Evolutionary conservation across 2,888 invertebrate genomes (phyloP).

Genomic region (Neelides folsomi): DNA sequence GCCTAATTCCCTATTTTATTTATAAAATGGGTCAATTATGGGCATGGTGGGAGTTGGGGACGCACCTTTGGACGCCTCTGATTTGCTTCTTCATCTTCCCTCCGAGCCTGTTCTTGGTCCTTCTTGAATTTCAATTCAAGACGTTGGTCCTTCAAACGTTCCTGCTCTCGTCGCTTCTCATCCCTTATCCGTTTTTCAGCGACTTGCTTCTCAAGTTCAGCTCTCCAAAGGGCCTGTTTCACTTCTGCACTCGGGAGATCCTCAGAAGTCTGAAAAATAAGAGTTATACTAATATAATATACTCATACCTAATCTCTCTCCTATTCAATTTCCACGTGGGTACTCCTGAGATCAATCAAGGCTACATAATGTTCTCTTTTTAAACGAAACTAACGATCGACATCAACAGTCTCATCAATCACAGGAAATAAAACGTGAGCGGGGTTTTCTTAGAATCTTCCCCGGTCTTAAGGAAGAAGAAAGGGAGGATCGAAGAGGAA

Average conservation of each 20-base stretch:
- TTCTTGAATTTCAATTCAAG: constrained; percentile 20
- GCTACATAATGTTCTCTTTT: no score
- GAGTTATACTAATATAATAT: background rate
- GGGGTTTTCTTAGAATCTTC: no score
- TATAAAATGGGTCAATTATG: no score
- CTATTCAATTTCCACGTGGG: background rate
- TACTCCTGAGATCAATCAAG: no score
- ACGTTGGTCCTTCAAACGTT: constrained; percentile 17
- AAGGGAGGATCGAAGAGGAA: no score
- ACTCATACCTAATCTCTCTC: background rate
- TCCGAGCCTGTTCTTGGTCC: constrained; percentile 17
- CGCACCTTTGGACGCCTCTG: background rate
- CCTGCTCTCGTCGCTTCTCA: constrained; percentile 11
- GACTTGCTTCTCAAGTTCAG: constrained; percentile 19
- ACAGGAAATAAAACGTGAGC: no score
- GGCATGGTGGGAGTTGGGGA: no score
- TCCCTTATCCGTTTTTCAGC: constrained; percentile 18
- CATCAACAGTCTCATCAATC: no score
- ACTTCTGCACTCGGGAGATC: constrained; percentile 18
- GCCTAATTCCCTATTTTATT: no score
- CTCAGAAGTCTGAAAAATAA: constrained; percentile 19
- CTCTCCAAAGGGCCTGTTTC: constrained; percentile 16
- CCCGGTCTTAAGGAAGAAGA: no score
- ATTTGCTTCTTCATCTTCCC: constrained; percentile 10
- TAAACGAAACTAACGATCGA: no score